A percentile compares a stretch with the other conserved stretches of the same genome.
Evolutionary conservation across 1,140 invertebrate species (phyloP).

Genomic region (Phymastichus coffea): DNA sequence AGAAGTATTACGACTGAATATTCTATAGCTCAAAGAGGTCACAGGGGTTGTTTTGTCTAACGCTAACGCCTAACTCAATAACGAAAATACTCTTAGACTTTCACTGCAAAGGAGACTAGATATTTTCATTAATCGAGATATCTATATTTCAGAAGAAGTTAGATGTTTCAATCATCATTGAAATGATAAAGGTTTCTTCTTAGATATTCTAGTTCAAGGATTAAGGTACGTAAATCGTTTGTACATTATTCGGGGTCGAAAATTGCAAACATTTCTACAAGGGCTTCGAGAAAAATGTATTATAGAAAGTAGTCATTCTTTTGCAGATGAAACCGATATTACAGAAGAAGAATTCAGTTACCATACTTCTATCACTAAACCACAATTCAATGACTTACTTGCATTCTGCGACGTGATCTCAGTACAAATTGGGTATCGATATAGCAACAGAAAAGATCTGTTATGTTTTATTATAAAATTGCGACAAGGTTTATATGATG

Average conservation of each 20-base stretch:
- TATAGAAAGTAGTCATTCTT: neutral
- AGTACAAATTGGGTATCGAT: neutral
- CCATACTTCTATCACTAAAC: neutral
- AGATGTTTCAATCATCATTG: constrained; percentile 4
- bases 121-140: neutral
- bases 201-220: neutral
- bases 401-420: neutral
- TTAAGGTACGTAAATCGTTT: neutral
- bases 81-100: neutral
- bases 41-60: neutral
- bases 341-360: neutral
- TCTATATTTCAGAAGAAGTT: neutral
- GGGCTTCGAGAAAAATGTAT: neutral
- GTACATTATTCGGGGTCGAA: neutral
- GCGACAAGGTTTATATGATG: neutral
- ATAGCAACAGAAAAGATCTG: neutral
- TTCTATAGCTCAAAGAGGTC: neutral
- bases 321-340: neutral
- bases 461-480: neutral
- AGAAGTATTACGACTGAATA: neutral
- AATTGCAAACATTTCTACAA: constrained; percentile 1
- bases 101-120: neutral
- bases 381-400: neutral
- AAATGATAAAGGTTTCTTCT: too few species aligned
- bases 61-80: too few species aligned